These are phyloP conservation scores for Nebria ingens DNA, from an alignment of 1,140 invertebrate genomes.

Conservation along the genomic window DNA sequence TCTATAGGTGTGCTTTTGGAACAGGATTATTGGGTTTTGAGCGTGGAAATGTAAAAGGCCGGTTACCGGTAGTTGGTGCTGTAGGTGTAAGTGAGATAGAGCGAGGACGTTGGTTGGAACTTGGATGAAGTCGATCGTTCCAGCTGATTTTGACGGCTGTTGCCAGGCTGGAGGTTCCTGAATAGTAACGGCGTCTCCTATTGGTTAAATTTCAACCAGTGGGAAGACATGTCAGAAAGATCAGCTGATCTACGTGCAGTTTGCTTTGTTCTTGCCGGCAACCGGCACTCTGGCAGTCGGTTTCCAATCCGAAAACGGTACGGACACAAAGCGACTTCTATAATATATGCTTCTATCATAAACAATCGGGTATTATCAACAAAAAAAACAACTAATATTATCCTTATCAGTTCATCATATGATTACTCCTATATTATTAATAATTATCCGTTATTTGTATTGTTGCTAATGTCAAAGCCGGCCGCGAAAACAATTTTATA, in stretches of 20 bases:
- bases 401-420: neutral
- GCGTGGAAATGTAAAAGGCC: neutral
- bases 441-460: too few relatives aligned
- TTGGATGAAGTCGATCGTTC: slow-evolving; percentile 23
- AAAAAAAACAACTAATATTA: neutral
- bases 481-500: too few relatives aligned
- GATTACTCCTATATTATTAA: neutral
- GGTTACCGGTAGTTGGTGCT: neutral
- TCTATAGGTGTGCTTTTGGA: neutral
- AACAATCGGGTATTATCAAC: slow-evolving; percentile 10
- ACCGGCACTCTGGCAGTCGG: neutral
- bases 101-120: neutral
- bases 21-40: neutral
- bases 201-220: slow-evolving; percentile 21
- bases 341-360: neutral
- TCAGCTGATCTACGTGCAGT: slow-evolving; percentile 3
- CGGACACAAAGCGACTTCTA: neutral
- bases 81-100: neutral
- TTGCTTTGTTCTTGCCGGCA: slow-evolving; percentile 8
- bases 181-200: slow-evolving; percentile 20
- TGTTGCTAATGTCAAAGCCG: too few relatives aligned
- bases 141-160: slow-evolving; percentile 34
- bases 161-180: slow-evolving; percentile 27
- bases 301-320: neutral
- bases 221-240: slow-evolving; percentile 3